Percentiles rank a stretch among this genome's conserved stretches.
phyloP scores from a whole-genome alignment of 2,797 vertebrate species.

The Rachycentron canadum region DNA sequence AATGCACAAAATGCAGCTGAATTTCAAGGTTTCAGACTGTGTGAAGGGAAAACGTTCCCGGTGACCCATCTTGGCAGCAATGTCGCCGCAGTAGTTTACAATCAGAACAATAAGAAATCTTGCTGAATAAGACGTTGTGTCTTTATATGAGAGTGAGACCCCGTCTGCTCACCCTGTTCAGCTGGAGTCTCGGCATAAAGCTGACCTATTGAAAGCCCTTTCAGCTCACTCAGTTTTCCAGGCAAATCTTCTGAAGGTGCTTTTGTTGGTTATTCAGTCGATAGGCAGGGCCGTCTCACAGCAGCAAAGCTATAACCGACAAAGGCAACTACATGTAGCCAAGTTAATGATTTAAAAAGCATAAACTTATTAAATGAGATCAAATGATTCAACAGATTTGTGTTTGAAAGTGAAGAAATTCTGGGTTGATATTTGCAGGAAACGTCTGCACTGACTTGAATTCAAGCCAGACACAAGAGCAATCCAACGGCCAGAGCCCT shows the following conservation, averaged over 20 bases:
- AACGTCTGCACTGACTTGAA: constrained; percentile 25
- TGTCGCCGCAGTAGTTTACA: constrained; percentile 45
- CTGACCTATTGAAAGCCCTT: constrained; percentile 16
- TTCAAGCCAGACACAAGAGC: neutral
- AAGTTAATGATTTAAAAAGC: constrained; percentile 18
- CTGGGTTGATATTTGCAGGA: constrained; percentile 14
- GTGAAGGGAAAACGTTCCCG: constrained; percentile 29
- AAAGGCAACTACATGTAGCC: constrained; percentile 9
- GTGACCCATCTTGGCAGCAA: constrained; percentile 40
- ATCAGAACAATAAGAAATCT: constrained; percentile 48
- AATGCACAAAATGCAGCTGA: constrained; percentile 29
- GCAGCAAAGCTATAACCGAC: constrained; percentile 17
- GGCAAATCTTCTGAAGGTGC: constrained; percentile 9
- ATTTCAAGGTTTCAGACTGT: constrained; percentile 38
- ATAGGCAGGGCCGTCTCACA: neutral
- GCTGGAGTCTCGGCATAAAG: constrained; percentile 10
- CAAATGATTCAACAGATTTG: constrained; percentile 6
- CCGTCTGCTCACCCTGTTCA: constrained; percentile 4
- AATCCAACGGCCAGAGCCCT: constrained; percentile 18
- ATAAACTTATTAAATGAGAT: neutral
- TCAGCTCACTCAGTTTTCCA: constrained; percentile 8
- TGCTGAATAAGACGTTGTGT: constrained; percentile 49
- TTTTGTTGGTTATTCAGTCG: constrained; percentile 24
- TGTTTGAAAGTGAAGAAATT: neutral
- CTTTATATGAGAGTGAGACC: constrained; percentile 28